Base-by-base conservation (phyloP, 2,797 vertebrate species). In the Clarias platycephalus region DNA sequence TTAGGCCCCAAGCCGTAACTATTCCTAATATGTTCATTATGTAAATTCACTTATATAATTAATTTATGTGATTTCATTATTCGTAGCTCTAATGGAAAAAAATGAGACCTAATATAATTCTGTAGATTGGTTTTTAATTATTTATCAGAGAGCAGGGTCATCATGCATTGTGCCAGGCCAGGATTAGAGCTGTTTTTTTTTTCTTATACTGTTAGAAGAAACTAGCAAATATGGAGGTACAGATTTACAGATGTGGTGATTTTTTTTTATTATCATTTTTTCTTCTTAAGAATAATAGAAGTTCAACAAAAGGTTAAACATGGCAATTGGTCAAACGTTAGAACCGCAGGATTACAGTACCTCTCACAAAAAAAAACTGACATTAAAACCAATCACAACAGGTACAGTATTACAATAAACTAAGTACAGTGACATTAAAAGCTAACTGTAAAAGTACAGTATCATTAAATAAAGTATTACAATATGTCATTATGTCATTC, bases 71-170 rank as follows among this genome's bases (percentile, higher is more conserved):
- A 74, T 62, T 75, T 74, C 63, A 84, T 84, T 77, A 74, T 75
- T 83, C 40, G 2, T 28, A 24, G 53, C 63, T 22, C 20, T 80
- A 72, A 72, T 72, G 68, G 7, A 62, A 57, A 76, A 31, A 83
- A 75, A 64, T n/a, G 24, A 83, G 64, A 71, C 37, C 63, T 57
- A 84, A 68, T 77, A 58, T 78, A 67, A 83, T 77, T 24, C 31
- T 77, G 72, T 58, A 77, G 34, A 84, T 84, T 84, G 49, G 60
- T 78, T 68, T 8, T 84, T 78, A 83, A 83, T 83, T 63, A 83
- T 74, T 74, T 62, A 83, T 83, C 40, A 63, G 55, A 44, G 68
- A 72, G 57, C n/a, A 72, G 57, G 70, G 57, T 83, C 70, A 83
- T 66, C 37, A 4, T 63, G 57, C 76, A 37, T 31, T 76, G 26